phyloP scores from a whole-genome alignment of 2,888 invertebrate species.

The Sceliomorpha sp. region DNA sequence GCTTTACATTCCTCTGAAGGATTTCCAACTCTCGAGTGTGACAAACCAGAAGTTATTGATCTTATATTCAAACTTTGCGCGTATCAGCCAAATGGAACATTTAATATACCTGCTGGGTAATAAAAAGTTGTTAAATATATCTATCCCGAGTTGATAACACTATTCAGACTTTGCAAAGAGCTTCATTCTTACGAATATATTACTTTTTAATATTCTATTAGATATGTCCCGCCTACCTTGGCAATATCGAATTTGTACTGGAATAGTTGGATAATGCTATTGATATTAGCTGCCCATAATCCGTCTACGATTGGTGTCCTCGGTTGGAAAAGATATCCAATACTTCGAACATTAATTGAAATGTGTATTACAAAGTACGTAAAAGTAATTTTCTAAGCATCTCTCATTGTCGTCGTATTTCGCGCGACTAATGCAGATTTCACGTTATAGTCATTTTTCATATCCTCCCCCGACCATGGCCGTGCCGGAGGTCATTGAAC shows the following conservation, averaged over 20 bases:
- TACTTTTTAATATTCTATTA: slow-evolving; percentile 65
- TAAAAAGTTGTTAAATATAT: too few species aligned
- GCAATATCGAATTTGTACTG: slow-evolving; percentile 96
- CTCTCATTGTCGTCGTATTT: slow-evolving; percentile 83
- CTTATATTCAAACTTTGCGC: slow-evolving; percentile 94
- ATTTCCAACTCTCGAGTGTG: slow-evolving; percentile 86
- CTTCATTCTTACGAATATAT: slow-evolving; percentile 2
- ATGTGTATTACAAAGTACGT: slow-evolving; percentile 96
- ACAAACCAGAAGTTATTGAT: slow-evolving; percentile 92
- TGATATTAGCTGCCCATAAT: slow-evolving; percentile 96
- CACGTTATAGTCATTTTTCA: slow-evolving; percentile 83
- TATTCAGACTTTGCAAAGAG: too few species aligned
- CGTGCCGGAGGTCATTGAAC: slow-evolving; percentile 82
- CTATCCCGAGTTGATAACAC: too few species aligned
- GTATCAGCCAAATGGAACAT: slow-evolving; percentile 95
- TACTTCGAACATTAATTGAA: slow-evolving; percentile 94
- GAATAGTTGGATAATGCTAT: slow-evolving; percentile 94
- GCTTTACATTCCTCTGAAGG: slow-evolving; percentile 89
- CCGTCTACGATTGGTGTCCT: slow-evolving; percentile 91
- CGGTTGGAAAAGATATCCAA: slow-evolving; percentile 95
- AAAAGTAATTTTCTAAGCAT: slow-evolving; percentile 1
- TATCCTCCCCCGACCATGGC: slow-evolving; percentile 87
- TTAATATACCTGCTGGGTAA: slow-evolving; percentile 91
- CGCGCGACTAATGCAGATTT: too few species aligned
- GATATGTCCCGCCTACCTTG: slow-evolving; percentile 91